Evolutionary conservation across 1,140 invertebrate genomes (phyloP).

Genomic region (Drosophila mayri): DNA sequence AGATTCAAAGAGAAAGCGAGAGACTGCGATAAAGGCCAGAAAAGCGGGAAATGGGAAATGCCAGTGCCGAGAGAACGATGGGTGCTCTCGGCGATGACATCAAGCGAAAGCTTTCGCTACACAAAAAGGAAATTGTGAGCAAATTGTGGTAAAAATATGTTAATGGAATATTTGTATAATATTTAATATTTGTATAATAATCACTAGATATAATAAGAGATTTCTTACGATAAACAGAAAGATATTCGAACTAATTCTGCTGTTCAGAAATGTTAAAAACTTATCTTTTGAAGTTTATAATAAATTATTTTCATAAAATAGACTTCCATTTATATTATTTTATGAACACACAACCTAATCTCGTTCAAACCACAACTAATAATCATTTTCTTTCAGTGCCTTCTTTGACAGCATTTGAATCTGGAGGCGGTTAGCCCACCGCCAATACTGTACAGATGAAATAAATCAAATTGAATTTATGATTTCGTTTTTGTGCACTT

Average conservation of each 20-base stretch:
- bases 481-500: slow-evolving; percentile 57
- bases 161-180: not conserved
- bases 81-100: slow-evolving; percentile 25
- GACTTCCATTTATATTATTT: not conserved
- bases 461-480: slow-evolving; percentile 83
- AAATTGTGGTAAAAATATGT: no score
- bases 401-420: slow-evolving; percentile 34
- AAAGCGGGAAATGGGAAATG: slow-evolving; percentile 25
- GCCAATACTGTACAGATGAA: slow-evolving; percentile 65
- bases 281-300: not conserved
- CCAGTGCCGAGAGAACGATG: slow-evolving; percentile 20
- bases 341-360: not conserved
- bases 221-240: not conserved
- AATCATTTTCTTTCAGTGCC: not conserved
- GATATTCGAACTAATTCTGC: not conserved
- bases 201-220: not conserved
- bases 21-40: slow-evolving; percentile 12
- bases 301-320: no score
- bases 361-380: no score
- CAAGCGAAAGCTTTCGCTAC: slow-evolving; percentile 54
- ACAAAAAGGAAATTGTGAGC: not conserved
- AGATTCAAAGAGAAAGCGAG: not conserved
- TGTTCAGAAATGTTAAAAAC: not conserved
- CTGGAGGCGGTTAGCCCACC: slow-evolving; percentile 31
- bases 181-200: not conserved